Base-by-base conservation (phyloP, 1,140 invertebrate species). In the Mylabris phalerata region DNA sequence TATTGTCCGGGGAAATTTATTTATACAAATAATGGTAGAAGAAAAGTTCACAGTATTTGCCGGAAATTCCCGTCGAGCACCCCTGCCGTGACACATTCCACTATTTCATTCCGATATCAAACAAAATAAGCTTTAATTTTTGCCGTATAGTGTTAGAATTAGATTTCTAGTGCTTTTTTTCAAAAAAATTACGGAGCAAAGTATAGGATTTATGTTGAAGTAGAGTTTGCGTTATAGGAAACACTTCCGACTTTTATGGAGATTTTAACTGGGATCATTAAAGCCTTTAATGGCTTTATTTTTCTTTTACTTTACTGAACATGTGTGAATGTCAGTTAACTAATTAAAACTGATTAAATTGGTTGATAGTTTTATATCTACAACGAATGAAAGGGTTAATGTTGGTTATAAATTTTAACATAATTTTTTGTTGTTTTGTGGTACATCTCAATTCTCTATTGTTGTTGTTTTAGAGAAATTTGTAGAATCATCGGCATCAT, bases 381-480 rank as follows among this genome's bases (percentile, higher is more conserved):
- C 25, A 32, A 46, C 32, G 45, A 27, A 32, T 56, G 38, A 42
- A 48, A 41, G 41, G 11, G 4, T 41, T 48, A 5, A 42, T 42
- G 41, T 42, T 11, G 11, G 41, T n/a, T 11, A 42, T 46, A 27
- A 58, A 51, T 42, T 19, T 38, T 58, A 50, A 39, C 24, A 51
- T 50, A 45, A 50, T 39, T 51, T 46, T 51, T 47, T 55, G 41
- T 32, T 60, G 6, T 57, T 19, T 19, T 19, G 19, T 19, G 19
- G 19, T 19, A 19, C 19, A 19, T 19, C 19, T 19, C 19, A 19
- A 19, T 19, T 19, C 19, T 19, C 19, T 19, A 19, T 19, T 50
- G 41, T 51, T 68, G 57, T 62, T 59, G 54, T 79, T 77, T 10
- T 74, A 82, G 80, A 81, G 73, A 81, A 82, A 75, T 81, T 81